These are phyloP conservation scores for Lutraria rhynchaena DNA, from an alignment of 1,140 invertebrate genomes.

Conservation along the genomic window DNA sequence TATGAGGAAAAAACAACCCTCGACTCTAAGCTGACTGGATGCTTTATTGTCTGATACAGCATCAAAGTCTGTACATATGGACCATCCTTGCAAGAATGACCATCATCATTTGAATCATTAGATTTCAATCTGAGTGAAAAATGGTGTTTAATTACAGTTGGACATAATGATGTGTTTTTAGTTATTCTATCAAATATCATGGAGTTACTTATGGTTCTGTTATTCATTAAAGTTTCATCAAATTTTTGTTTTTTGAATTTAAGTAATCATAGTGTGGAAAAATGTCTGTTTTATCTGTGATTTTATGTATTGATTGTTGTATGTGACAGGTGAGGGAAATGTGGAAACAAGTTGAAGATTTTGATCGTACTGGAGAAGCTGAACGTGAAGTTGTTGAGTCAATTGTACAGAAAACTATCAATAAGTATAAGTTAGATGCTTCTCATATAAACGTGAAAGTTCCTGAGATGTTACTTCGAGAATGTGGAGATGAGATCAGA, in stretches of 20 bases:
- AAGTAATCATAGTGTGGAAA: too few species aligned
- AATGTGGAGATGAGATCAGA: constrained; percentile 76
- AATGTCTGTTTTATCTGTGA: not conserved
- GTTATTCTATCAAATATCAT: not conserved
- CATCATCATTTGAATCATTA: too few species aligned
- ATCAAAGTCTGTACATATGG: too few species aligned
- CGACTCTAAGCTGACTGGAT: too few species aligned
- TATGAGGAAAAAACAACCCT: too few species aligned
- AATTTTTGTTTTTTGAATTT: not conserved
- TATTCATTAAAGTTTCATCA: not conserved
- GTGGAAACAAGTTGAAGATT: constrained; percentile 74
- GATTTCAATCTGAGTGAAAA: too few species aligned
- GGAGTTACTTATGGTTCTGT: not conserved
- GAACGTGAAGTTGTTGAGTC: constrained; percentile 73
- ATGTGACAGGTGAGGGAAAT: constrained; percentile 69
- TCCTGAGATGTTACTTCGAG: constrained; percentile 74
- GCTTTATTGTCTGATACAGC: too few species aligned
- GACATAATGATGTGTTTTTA: too few species aligned
- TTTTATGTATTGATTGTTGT: not conserved
- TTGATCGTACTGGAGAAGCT: constrained; percentile 58
- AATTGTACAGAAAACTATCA: constrained; percentile 69
- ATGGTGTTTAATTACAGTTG: too few species aligned
- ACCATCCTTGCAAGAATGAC: too few species aligned
- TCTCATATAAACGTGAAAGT: constrained; percentile 73
- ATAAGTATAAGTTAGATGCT: constrained; percentile 70